phyloP scores from a whole-genome alignment of 2,113 vertebrate species.

The Apeltes quadracus region DNA sequence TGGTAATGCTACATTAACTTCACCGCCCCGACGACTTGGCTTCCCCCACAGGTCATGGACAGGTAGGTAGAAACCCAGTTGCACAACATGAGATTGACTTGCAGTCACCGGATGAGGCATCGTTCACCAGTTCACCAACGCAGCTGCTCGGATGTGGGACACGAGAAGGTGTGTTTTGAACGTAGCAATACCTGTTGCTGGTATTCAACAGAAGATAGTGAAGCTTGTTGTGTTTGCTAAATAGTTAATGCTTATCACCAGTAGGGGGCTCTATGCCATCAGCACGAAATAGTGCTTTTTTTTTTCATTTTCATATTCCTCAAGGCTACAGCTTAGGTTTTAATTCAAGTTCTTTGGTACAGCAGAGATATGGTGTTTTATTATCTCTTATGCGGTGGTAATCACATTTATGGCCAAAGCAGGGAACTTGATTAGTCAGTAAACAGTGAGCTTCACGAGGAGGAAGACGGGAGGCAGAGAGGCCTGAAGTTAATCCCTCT shows the following conservation, averaged over 20 bases:
- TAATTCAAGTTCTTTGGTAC: slow-evolving; percentile 73
- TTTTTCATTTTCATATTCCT: slow-evolving; percentile 58
- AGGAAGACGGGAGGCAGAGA: slow-evolving; percentile 43
- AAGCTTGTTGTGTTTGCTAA: slow-evolving; percentile 54
- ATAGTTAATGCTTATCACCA: slow-evolving; percentile 63
- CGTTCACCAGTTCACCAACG: background rate
- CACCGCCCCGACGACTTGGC: background rate
- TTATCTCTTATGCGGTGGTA: slow-evolving; percentile 76
- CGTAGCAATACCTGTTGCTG: slow-evolving; percentile 72
- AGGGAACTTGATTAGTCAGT: slow-evolving; percentile 74
- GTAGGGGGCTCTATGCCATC: slow-evolving; percentile 80
- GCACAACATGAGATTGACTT: background rate
- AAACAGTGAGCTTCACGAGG: slow-evolving; percentile 61
- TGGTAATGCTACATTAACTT: background rate
- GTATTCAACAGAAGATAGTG: slow-evolving; percentile 71
- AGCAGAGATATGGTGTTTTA: slow-evolving; percentile 67
- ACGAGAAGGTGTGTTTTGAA: background rate
- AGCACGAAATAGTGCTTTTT: slow-evolving; percentile 39
- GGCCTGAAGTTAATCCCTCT: slow-evolving; percentile 65
- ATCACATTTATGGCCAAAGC: slow-evolving; percentile 79
- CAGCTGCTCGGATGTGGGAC: background rate
- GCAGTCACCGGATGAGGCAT: background rate
- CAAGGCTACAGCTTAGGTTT: slow-evolving; percentile 75
- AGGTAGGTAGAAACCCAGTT: background rate
- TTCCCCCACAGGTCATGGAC: slow-evolving; percentile 2